phyloP scores from a whole-genome alignment of 2,888 invertebrate genomes.

The Campoplex capitator region DNA sequence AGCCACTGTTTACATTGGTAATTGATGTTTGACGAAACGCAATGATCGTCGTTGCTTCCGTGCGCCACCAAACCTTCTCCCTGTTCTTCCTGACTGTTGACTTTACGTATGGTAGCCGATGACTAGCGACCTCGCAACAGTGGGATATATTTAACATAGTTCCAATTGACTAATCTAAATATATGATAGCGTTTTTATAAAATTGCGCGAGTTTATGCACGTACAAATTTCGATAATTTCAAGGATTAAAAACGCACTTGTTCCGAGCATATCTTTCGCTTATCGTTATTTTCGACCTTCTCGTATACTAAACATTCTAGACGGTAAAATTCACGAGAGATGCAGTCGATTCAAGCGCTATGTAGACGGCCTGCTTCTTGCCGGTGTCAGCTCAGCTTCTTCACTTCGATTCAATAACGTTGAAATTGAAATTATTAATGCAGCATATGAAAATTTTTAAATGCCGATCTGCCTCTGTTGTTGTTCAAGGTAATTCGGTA shows the following conservation, averaged over 20 bases:
- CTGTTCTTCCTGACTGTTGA: conserved; percentile 22
- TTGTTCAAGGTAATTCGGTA: no score
- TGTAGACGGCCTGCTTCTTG: no score
- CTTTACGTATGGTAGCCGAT: conserved; percentile 29
- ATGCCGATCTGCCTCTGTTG: no score
- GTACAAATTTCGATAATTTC: not conserved
- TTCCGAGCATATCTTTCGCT: not conserved
- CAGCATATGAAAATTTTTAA: no score
- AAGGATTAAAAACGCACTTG: not conserved
- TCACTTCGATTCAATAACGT: no score
- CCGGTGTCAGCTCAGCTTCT: no score
- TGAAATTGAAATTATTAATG: no score
- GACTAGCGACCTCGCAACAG: conserved; percentile 10
- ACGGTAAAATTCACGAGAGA: no score
- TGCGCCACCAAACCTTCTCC: not conserved
- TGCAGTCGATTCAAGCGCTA: no score
- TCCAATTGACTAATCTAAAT: not conserved
- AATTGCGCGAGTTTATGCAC: not conserved
- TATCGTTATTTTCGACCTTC: no score
- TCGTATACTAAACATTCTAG: no score
- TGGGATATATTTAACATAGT: not conserved
- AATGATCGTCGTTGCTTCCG: conserved; percentile 52
- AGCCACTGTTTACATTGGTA: conserved; percentile 77
- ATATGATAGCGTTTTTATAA: not conserved
- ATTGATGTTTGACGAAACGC: conserved; percentile 78